Base-by-base conservation (phyloP, 2,888 invertebrate genomes). In the Pinctada fucata region DNA sequence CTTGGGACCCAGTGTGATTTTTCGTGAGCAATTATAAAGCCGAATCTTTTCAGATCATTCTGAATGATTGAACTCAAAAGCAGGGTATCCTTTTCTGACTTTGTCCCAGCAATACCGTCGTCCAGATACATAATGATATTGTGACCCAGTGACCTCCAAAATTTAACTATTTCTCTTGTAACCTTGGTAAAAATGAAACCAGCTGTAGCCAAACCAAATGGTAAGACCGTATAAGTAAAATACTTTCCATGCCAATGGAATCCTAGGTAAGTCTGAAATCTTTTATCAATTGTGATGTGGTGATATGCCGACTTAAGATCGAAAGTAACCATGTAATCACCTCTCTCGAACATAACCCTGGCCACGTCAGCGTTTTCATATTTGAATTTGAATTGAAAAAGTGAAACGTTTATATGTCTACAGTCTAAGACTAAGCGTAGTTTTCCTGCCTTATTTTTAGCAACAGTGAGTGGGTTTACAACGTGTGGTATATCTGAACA, bases 151-250 rank as follows among this genome's bases (percentile, higher is more conserved):
- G 71, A 48, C 66, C 79, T 76, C 69, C 75, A 79, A 66, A 74
- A 48, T 71, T 74, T 79, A 0, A 82, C 68, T 47, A 78, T 63
- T 13, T 63, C 76, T 67, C 78, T 58, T 31, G 78, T 10, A 8
- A 80, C 48, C 65, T 84, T 82, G 1, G 82, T 78, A 72, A 81
- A 84, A 16, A 82, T 81, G 72, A 58, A 80, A n/a, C 82, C 79
- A 8, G 82, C 78, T 0, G 75, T 80, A 10, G 79, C 72, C 3
- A 85, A 49, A 45, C 82, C 82, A 72, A 80, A 85, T 3, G 79
- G 52, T 45, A 85, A 58, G 64, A 82, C 85, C 47, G 75, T 80
- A 13, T 79, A 85, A 3, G 80, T 79, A 67, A 72, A 85, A 73
- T 76, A 82, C 16, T 13, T 51, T n/a, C 45, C 31, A 49, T 72